Conservation (phyloP, 1,140 invertebrate species). For the Parapsyche elsis region DNA sequence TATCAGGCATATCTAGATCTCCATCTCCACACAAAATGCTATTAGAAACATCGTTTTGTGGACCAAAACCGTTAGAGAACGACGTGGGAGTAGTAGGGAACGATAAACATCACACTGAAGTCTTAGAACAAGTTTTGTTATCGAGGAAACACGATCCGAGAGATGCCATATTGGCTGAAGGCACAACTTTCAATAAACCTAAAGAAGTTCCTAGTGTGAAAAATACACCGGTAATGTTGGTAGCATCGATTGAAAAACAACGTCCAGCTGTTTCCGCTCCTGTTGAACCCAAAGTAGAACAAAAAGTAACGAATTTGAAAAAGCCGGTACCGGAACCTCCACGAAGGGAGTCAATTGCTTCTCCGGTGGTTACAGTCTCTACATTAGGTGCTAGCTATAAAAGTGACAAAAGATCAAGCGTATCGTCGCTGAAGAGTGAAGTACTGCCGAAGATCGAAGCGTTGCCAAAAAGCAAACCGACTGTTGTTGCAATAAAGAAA, state of each 20-base stretch:
- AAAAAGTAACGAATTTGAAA: constrained; percentile 34
- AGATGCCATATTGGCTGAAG: constrained; percentile 68
- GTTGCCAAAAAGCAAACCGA: constrained; percentile 14
- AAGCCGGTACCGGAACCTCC: constrained; percentile 53
- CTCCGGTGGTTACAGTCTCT: constrained; percentile 51
- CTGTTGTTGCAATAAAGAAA: constrained; percentile 54
- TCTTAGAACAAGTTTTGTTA: constrained; percentile 75
- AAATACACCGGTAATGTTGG: not conserved
- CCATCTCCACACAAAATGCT: constrained; percentile 90
- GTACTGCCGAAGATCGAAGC: not conserved
- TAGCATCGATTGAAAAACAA: constrained; percentile 26
- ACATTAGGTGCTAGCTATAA: constrained; percentile 54
- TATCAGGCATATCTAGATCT: constrained; percentile 77
- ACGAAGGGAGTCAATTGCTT: constrained; percentile 53
- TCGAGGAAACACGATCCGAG: constrained; percentile 69
- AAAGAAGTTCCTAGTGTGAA: constrained; percentile 34
- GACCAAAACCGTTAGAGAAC: constrained; percentile 76
- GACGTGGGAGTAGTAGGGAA: constrained; percentile 67
- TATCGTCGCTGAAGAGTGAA: not conserved
- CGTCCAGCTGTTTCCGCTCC: constrained; percentile 2
- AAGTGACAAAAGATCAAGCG: constrained; percentile 43
- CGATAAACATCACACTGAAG: constrained; percentile 68
- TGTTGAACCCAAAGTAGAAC: not conserved
- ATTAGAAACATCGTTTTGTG: constrained; percentile 89
- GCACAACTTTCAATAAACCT: constrained; percentile 60